Evolutionary conservation across 2,797 vertebrate species (phyloP).

Genomic region (Hypotaenidia okinawae): DNA sequence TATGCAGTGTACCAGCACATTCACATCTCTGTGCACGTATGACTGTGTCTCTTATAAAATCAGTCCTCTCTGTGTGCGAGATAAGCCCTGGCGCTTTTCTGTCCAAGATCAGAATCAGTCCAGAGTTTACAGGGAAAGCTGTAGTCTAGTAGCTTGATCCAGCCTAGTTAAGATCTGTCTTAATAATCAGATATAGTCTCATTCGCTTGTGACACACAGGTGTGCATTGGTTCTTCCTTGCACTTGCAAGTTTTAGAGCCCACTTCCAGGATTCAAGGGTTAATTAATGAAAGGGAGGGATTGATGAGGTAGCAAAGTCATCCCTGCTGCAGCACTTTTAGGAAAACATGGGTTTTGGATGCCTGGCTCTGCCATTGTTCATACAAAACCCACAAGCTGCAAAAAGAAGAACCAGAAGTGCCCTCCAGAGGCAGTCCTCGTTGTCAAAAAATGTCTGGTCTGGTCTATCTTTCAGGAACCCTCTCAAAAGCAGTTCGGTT

Average conservation of each 20-base stretch:
- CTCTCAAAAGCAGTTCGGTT: not conserved
- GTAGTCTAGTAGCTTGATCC: not conserved
- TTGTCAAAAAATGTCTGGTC: not conserved
- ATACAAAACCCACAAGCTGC: not conserved
- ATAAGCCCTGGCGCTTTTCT: not conserved
- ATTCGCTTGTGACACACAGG: not conserved
- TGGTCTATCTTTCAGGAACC: not conserved
- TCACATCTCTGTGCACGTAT: not conserved
- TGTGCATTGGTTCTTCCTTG: not conserved
- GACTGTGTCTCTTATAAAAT: not conserved
- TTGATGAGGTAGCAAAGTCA: not conserved
- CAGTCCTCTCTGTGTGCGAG: not conserved
- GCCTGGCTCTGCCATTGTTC: not conserved
- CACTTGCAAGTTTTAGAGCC: not conserved
- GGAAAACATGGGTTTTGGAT: not conserved
- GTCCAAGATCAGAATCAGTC: not conserved
- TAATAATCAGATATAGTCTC: not conserved
- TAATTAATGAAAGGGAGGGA: not conserved
- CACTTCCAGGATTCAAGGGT: not conserved
- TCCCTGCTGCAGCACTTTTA: not conserved
- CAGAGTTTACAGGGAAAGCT: not conserved
- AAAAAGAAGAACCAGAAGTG: slow-evolving; percentile 18
- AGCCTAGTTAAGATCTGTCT: not conserved
- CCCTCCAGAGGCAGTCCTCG: slow-evolving; percentile 10
- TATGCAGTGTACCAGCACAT: not conserved